Conservation (phyloP, 2,797 vertebrate species). For the Platalea minor region DNA sequence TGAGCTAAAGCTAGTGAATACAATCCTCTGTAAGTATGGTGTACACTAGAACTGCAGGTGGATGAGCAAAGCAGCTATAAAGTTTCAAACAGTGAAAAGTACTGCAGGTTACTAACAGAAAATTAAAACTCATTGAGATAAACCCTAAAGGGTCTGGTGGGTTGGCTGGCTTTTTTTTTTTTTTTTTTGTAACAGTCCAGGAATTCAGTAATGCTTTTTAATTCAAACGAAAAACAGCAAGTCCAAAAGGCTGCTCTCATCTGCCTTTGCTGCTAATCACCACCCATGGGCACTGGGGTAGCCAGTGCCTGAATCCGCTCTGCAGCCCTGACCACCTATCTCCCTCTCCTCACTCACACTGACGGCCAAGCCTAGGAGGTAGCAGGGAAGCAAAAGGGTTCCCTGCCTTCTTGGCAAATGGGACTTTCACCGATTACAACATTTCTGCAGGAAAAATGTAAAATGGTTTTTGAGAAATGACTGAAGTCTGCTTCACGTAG, state of each 20-base stretch:
- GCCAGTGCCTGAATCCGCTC: neutral
- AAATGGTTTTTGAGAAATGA: neutral
- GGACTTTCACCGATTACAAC: neutral
- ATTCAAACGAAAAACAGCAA: neutral
- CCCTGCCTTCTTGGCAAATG: neutral
- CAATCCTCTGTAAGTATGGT: neutral
- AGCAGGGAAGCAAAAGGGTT: neutral
- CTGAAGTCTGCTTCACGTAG: neutral
- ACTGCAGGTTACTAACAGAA: neutral
- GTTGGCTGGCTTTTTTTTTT: neutral
- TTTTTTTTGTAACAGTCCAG: neutral
- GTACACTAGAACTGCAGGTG: neutral
- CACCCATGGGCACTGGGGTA: neutral
- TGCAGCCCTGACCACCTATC: neutral
- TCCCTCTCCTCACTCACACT: neutral
- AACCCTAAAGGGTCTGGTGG: neutral
- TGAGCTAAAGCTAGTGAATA: neutral
- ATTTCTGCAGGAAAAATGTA: neutral
- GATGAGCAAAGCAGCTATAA: neutral
- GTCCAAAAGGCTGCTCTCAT: neutral
- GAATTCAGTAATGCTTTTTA: neutral
- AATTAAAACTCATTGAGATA: neutral
- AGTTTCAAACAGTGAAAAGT: neutral
- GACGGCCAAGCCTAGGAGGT: neutral
- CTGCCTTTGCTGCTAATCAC: neutral